These are phyloP conservation scores for Apocheima hispidaria DNA, from an alignment of 2,888 invertebrate genomes.

Conservation along the genomic window DNA sequence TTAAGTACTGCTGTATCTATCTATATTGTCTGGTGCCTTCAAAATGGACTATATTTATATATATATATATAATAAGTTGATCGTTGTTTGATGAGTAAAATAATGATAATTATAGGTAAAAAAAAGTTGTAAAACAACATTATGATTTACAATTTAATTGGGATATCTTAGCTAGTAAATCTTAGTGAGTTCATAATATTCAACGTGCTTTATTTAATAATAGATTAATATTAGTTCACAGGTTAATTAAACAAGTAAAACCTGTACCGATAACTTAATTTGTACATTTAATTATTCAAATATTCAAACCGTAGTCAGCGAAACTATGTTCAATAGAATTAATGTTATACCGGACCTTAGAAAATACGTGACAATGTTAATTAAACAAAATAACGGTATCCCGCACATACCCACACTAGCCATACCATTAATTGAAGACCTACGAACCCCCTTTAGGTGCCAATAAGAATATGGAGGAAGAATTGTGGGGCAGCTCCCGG, in stretches of 20 bases:
- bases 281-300: slow-evolving; percentile 31
- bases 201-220: background rate
- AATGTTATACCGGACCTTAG: slow-evolving; percentile 43
- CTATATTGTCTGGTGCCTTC: too few relatives aligned
- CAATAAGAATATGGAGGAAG: slow-evolving; percentile 59
- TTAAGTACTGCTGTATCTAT: too few relatives aligned
- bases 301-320: slow-evolving; percentile 38
- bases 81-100: too few relatives aligned
- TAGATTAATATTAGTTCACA: slow-evolving; percentile 11
- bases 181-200: background rate
- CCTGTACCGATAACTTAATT: slow-evolving; percentile 27
- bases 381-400: slow-evolving; percentile 68
- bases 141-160: too few relatives aligned
- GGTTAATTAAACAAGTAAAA: slow-evolving; percentile 24
- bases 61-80: too few relatives aligned
- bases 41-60: too few relatives aligned
- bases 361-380: slow-evolving; percentile 68
- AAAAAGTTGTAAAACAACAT: too few relatives aligned
- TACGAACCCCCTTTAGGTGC: slow-evolving; percentile 51
- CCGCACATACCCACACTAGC: slow-evolving; percentile 35
- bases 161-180: background rate
- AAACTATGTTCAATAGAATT: slow-evolving; percentile 46
- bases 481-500: slow-evolving; percentile 66
- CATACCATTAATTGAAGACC: slow-evolving; percentile 57
- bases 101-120: too few relatives aligned